Evolutionary conservation across 2,797 vertebrate species (phyloP).

Genomic region (Enteromius anoplus): DNA sequence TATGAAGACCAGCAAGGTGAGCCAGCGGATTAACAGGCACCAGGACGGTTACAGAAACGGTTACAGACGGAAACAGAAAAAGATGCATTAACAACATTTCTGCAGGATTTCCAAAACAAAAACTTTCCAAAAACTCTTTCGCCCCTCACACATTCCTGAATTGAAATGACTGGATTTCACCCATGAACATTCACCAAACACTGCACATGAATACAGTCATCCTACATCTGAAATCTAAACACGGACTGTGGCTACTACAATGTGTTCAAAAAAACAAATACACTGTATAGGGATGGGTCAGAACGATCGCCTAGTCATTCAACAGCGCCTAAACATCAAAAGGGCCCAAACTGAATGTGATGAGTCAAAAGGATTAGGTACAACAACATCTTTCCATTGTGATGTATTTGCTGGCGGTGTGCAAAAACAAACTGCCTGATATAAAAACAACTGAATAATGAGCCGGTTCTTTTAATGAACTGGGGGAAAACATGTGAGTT

Average conservation of each 20-base stretch:
- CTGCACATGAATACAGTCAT: not conserved
- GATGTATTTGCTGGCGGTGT: not conserved
- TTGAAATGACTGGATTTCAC: not conserved
- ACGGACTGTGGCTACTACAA: not conserved
- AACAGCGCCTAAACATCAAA: slow-evolving; percentile 4
- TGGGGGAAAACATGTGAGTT: not conserved
- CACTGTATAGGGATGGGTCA: slow-evolving; percentile 1
- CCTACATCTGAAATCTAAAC: not conserved
- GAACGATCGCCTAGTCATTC: not conserved
- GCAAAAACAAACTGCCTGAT: slow-evolving; percentile 3
- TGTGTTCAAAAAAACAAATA: not conserved
- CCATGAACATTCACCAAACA: not conserved
- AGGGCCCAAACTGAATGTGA: slow-evolving; percentile 8
- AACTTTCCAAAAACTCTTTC: not conserved
- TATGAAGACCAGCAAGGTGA: slow-evolving; percentile 48
- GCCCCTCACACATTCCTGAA: not conserved
- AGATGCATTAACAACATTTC: not conserved
- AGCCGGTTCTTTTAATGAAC: not conserved
- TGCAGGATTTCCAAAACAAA: not conserved
- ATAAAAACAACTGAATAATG: not conserved
- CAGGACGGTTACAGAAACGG: slow-evolving; percentile 14
- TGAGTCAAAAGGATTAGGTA: slow-evolving; percentile 14
- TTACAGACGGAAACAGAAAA: not conserved
- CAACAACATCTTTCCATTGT: slow-evolving; percentile 15
- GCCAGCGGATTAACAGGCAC: slow-evolving; percentile 33